These are phyloP conservation scores for Rallus crepitans DNA, from an alignment of 2,797 vertebrate genomes.

Conservation along the genomic window DNA sequence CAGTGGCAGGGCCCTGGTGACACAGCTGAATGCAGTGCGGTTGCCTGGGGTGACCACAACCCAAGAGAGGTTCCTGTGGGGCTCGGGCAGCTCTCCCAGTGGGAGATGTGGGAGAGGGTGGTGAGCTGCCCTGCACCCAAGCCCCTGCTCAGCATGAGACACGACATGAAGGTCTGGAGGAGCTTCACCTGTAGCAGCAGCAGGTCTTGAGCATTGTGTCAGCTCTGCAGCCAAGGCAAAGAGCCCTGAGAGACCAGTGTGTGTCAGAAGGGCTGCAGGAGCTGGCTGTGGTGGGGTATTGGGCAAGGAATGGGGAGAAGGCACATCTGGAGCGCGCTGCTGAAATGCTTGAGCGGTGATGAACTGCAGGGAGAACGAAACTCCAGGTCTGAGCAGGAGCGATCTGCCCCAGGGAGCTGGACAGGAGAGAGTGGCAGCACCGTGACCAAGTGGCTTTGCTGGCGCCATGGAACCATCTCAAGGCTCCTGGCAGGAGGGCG, in stretches of 20 bases:
- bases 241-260: too few relatives aligned
- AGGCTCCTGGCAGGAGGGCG: neutral
- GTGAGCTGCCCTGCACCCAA: rapidly evolving
- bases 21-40: neutral
- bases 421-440: neutral
- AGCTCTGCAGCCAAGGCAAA: neutral
- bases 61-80: rapidly evolving
- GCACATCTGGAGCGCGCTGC: neutral
- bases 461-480: too few relatives aligned
- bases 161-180: neutral
- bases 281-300: too few relatives aligned
- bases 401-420: neutral
- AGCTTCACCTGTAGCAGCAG: neutral
- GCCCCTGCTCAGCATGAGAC: neutral
- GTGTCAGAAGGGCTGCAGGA: neutral
- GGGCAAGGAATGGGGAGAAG: too few relatives aligned
- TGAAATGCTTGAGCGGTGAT: neutral
- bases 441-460: neutral
- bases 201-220: rapidly evolving
- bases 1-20: neutral
- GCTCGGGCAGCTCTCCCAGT: rapidly evolving
- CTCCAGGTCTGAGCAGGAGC: neutral
- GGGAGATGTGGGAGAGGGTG: neutral
- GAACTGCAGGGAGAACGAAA: neutral
- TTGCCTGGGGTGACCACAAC: neutral